Conservation (phyloP, 2,888 invertebrate species). For the Peribatodes rhomboidaria region DNA sequence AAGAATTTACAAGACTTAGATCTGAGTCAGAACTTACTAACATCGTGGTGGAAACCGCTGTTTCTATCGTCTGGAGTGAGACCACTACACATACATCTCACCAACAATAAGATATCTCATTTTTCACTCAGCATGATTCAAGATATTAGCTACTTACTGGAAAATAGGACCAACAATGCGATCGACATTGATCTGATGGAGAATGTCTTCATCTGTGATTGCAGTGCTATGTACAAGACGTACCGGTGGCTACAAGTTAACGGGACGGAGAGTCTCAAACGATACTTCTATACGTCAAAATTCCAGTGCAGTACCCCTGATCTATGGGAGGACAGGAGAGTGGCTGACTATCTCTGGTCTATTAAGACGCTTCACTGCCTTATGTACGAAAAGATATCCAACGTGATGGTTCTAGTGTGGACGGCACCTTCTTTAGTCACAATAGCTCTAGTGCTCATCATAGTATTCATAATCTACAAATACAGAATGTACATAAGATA, state of each 20-base stretch:
- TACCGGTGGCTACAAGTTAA: constrained; percentile 77
- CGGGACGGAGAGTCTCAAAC: constrained; percentile 64
- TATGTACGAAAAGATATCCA: constrained; percentile 74
- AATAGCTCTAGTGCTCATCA: constrained; percentile 63
- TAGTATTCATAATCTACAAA: constrained; percentile 66
- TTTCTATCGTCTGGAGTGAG: constrained; percentile 77
- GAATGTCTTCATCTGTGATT: constrained; percentile 86
- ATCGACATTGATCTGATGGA: constrained; percentile 77
- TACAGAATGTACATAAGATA: constrained; percentile 83
- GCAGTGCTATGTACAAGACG: constrained; percentile 75
- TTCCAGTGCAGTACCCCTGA: constrained; percentile 80
- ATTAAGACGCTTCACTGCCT: constrained; percentile 72
- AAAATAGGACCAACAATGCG: constrained; percentile 59
- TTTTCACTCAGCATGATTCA: constrained; percentile 86
- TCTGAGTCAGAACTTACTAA: constrained; percentile 81
- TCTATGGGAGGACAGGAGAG: constrained; percentile 75
- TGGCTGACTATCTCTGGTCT: constrained; percentile 74
- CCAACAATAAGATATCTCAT: constrained; percentile 85
- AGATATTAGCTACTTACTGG: constrained; percentile 81
- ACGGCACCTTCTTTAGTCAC: constrained; percentile 74
- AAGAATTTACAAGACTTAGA: constrained; percentile 77
- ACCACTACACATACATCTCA: constrained; percentile 72
- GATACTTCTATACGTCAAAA: constrained; percentile 68
- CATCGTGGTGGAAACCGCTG: constrained; percentile 83
- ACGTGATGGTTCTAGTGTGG: constrained; percentile 73